Percentiles rank a stretch among this genome's conserved stretches.
Conservation (phyloP, 2,797 vertebrate species). For the Lepilemur septentrionalis region DNA sequence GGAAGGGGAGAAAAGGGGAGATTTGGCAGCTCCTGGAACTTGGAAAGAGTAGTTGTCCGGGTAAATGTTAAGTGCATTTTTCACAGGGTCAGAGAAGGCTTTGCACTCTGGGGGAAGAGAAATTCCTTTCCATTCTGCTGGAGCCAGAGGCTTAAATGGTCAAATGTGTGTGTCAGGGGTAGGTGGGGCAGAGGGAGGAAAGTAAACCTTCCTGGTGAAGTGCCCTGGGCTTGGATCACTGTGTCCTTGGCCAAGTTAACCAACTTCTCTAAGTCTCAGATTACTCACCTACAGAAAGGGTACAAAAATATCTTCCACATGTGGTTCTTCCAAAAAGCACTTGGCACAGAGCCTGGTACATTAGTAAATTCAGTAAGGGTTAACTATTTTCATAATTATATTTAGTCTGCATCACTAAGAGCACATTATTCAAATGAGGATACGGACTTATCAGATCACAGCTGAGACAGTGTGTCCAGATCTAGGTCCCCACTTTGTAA, state of each 20-base stretch:
- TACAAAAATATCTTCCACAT: neutral
- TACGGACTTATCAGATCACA: neutral
- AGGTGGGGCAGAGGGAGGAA: neutral
- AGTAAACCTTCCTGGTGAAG: neutral
- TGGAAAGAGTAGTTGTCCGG: neutral
- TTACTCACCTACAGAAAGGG: neutral
- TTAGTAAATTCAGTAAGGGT: neutral
- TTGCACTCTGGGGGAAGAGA: neutral
- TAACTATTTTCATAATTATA: neutral
- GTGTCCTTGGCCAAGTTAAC: neutral
- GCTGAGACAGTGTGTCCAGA: neutral
- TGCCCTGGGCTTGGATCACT: neutral
- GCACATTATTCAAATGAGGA: neutral
- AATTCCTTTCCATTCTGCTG: neutral
- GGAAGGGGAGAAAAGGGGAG: neutral
- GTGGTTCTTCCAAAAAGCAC: slow-evolving; percentile 14
- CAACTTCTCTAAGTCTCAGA: neutral
- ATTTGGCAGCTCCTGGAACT: neutral
- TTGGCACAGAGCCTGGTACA: neutral
- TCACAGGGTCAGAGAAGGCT: neutral
- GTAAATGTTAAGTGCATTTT: neutral
- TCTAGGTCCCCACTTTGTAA: neutral
- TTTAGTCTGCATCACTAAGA: neutral
- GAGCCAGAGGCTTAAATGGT: neutral
- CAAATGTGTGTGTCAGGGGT: neutral